phyloP scores from a whole-genome alignment of 2,888 invertebrate genomes.

The Pyrrhia umbra region DNA sequence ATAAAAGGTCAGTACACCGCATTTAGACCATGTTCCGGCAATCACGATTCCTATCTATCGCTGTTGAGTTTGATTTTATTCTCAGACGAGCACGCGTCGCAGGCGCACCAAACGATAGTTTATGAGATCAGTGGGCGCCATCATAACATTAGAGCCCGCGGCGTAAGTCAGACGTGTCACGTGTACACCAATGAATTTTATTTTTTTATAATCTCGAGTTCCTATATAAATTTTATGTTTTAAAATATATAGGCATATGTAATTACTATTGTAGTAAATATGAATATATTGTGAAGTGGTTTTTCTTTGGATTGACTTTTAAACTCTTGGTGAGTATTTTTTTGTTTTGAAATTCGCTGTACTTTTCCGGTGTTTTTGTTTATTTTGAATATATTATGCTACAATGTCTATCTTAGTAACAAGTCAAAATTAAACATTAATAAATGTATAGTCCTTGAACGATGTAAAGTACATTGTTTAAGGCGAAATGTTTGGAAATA shows the following conservation, averaged over 20 bases:
- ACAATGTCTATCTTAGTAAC: no score
- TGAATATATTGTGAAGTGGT: constrained; percentile 10
- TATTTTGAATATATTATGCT: constrained; percentile 1
- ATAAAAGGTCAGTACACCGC: constrained; percentile 44
- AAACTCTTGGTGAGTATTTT: constrained; percentile 27
- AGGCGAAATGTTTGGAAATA: no score
- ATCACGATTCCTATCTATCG: constrained; percentile 22
- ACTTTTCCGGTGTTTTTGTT: constrained; percentile 13
- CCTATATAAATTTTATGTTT: not conserved
- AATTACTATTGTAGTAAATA: constrained; percentile 28
- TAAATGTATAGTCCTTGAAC: no score
- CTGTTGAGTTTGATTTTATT: constrained; percentile 27
- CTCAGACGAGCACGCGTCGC: constrained; percentile 32
- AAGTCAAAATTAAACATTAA: no score
- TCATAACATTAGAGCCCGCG: constrained; percentile 42
- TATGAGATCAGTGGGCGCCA: constrained; percentile 35
- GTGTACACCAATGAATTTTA: not conserved
- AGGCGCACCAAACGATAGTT: constrained; percentile 49
- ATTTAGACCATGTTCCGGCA: constrained; percentile 22
- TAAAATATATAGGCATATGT: not conserved
- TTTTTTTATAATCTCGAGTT: not conserved
- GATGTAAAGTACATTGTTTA: no score
- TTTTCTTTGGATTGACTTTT: constrained; percentile 48
- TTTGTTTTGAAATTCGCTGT: not conserved
- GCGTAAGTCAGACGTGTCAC: constrained; percentile 30